phyloP scores from a whole-genome alignment of 2,888 invertebrate species.

The Schizotus pectinicornis region DNA sequence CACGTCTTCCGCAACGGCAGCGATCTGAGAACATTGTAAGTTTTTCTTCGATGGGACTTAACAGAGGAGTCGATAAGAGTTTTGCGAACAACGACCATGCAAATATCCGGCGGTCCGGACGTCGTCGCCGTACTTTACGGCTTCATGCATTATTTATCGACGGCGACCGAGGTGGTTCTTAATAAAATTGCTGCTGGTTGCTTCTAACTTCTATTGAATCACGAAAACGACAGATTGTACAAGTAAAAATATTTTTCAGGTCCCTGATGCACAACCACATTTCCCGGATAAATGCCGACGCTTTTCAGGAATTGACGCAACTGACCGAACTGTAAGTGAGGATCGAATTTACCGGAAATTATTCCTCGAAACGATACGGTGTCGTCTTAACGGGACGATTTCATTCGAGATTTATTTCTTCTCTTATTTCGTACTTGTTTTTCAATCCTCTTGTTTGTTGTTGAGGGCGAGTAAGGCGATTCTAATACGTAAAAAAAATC shows the following conservation, averaged over 20 bases:
- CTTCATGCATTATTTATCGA: slow-evolving; percentile 3
- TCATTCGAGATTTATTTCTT: too few relatives aligned
- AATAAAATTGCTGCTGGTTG: background rate
- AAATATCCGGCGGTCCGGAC: too few relatives aligned
- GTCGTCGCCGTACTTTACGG: background rate
- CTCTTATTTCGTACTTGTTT: too few relatives aligned
- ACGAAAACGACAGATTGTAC: background rate
- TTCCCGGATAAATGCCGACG: slow-evolving; percentile 30
- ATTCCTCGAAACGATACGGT: too few relatives aligned
- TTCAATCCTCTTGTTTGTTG: too few relatives aligned
- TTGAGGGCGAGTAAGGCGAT: too few relatives aligned
- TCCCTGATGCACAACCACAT: slow-evolving; percentile 43
- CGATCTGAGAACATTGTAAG: slow-evolving; percentile 57
- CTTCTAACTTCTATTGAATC: slow-evolving; percentile 1
- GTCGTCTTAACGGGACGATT: too few relatives aligned
- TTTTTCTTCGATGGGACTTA: slow-evolving; percentile 27
- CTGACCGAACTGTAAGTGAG: slow-evolving; percentile 43
- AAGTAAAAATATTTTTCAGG: slow-evolving; percentile 32
- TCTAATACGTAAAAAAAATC: too few relatives aligned
- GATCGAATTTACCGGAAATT: too few relatives aligned
- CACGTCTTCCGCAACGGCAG: slow-evolving; percentile 55
- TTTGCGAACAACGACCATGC: background rate
- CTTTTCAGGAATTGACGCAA: slow-evolving; percentile 35
- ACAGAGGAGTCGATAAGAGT: background rate
- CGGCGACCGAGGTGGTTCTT: background rate